These are phyloP conservation scores for Drosophila tsacasi DNA, from an alignment of 1,140 invertebrate genomes.

Conservation along the genomic window DNA sequence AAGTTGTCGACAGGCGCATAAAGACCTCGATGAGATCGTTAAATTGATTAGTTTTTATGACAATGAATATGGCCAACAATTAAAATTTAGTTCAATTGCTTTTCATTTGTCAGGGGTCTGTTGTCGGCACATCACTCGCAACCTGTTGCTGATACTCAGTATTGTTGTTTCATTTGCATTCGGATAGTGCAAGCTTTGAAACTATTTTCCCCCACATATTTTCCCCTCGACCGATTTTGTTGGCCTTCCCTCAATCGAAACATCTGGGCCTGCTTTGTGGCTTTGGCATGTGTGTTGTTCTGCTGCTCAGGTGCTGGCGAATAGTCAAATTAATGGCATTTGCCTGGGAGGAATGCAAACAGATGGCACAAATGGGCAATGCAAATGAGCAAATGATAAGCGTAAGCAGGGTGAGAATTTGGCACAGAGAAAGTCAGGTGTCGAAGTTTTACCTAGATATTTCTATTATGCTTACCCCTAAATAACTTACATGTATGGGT, in stretches of 20 bases:
- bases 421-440: slow-evolving; percentile 28
- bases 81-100: slow-evolving; percentile 77
- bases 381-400: slow-evolving; percentile 24
- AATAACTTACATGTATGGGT: too few species aligned
- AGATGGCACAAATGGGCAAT: slow-evolving; percentile 25
- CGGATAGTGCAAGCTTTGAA: not conserved
- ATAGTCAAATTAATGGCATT: slow-evolving; percentile 28
- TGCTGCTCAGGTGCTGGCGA: slow-evolving; percentile 22
- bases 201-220: slow-evolving; percentile 5
- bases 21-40: slow-evolving; percentile 68
- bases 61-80: slow-evolving; percentile 76
- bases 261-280: slow-evolving; percentile 32
- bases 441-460: not conserved
- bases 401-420: slow-evolving; percentile 6
- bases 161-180: slow-evolving; percentile 39
- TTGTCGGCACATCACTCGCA: slow-evolving; percentile 49
- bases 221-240: slow-evolving; percentile 6
- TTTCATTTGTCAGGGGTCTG: slow-evolving; percentile 54
- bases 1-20: slow-evolving; percentile 62
- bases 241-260: slow-evolving; percentile 11
- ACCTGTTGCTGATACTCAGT: slow-evolving; percentile 41
- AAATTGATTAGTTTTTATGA: slow-evolving; percentile 51
- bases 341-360: slow-evolving; percentile 17
- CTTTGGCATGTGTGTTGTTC: slow-evolving; percentile 10
- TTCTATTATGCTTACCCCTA: too few species aligned